phyloP scores from a whole-genome alignment of 2,888 invertebrate species.

The Himalopsyche tibetana region DNA sequence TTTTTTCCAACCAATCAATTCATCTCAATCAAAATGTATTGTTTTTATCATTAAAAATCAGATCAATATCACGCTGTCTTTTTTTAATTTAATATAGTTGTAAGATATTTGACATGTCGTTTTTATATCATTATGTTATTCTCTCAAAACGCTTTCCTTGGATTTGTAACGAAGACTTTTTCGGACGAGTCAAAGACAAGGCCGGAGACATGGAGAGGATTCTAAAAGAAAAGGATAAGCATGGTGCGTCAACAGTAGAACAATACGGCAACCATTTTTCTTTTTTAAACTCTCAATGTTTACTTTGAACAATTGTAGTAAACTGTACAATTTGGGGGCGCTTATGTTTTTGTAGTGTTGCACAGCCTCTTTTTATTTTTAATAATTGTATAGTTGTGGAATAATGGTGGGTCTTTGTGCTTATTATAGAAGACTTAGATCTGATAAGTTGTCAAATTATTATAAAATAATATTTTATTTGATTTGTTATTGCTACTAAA shows the following conservation, averaged over 20 bases:
- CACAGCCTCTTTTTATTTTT: not conserved
- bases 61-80: too few species aligned
- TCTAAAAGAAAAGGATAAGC: conserved; percentile 94
- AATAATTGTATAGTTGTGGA: not conserved
- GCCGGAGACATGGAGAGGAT: conserved; percentile 94
- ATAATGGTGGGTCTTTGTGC: not conserved
- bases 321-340: too few species aligned
- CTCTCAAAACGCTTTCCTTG: conserved; percentile 54
- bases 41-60: too few species aligned
- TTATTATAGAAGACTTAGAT: not conserved
- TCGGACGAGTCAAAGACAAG: conserved; percentile 97
- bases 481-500: too few species aligned
- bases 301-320: too few species aligned
- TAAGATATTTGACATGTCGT: not conserved
- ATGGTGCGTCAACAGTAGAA: conserved; percentile 78
- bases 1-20: too few species aligned
- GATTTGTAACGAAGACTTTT: conserved; percentile 83
- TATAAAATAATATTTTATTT: too few species aligned
- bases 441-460: too few species aligned
- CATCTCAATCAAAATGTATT: too few species aligned
- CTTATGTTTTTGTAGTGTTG: conserved; percentile 44
- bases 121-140: conserved; percentile 45
- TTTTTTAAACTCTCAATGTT: not conserved
- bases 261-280: not conserved
- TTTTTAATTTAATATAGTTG: not conserved